A percentile compares a stretch with the other conserved stretches of the same genome.
These are phyloP conservation scores for Lithobius niger DNA, from an alignment of 1,140 invertebrate genomes.

Conservation along the genomic window DNA sequence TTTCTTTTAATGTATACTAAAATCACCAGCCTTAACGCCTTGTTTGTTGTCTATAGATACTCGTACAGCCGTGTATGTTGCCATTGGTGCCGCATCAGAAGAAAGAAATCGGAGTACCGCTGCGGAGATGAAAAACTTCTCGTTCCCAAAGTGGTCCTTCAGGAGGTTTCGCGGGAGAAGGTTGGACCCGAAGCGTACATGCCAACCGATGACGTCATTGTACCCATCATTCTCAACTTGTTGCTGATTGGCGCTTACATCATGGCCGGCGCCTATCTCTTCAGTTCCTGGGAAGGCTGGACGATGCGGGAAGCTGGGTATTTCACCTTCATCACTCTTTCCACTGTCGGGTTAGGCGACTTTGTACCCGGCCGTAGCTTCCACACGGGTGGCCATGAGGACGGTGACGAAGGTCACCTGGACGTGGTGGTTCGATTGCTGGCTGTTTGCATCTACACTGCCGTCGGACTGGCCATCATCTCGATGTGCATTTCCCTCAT, in stretches of 20 bases:
- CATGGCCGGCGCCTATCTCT: constrained; percentile 30
- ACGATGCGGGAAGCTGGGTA: constrained; percentile 34
- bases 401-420: background rate
- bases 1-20: too few species aligned
- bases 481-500: too few species aligned
- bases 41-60: too few species aligned
- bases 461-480: too few species aligned
- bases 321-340: constrained; percentile 37
- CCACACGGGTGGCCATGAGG: too few species aligned
- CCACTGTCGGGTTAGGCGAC: constrained; percentile 39
- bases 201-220: constrained; percentile 22
- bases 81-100: constrained; percentile 21
- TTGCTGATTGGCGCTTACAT: constrained; percentile 33
- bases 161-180: constrained; percentile 16
- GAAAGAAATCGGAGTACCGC: constrained; percentile 16
- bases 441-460: too few species aligned
- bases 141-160: constrained; percentile 7
- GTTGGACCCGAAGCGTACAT: constrained; percentile 26
- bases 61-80: constrained; percentile 20
- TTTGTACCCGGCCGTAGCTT: constrained; percentile 31
- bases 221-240: constrained; percentile 30
- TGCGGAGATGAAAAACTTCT: constrained; percentile 13
- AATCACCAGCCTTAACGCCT: too few species aligned
- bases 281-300: constrained; percentile 24
- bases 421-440: too few species aligned